Percentiles rank a stretch among this genome's conserved stretches.
phyloP scores from a whole-genome alignment of 2,113 vertebrate species.

The Lophura nycthemera region DNA sequence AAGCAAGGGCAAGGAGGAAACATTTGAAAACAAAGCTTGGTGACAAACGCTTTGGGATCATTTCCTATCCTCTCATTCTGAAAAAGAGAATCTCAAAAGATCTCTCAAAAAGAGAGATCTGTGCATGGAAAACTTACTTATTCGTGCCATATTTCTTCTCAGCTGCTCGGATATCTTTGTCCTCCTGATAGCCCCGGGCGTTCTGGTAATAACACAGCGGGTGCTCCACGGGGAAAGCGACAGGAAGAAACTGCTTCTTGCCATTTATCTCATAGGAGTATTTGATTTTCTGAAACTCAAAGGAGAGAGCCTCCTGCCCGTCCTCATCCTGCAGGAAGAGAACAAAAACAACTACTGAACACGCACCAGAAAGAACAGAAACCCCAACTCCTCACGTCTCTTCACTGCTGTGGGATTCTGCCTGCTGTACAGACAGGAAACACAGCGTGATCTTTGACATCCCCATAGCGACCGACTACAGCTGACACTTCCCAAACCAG shows the following conservation, averaged over 20 bases:
- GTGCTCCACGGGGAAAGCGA: slow-evolving; percentile 86
- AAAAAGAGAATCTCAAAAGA: too few relatives aligned
- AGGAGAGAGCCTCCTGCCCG: slow-evolving; percentile 82
- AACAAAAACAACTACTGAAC: neutral
- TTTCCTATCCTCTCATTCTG: neutral
- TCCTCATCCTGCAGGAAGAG: slow-evolving; percentile 81
- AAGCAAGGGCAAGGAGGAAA: neutral
- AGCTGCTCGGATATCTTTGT: slow-evolving; percentile 85
- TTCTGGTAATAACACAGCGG: slow-evolving; percentile 87
- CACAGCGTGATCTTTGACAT: fast-evolving
- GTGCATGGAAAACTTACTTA: slow-evolving; percentile 63
- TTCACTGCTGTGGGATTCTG: fast-evolving
- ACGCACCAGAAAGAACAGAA: neutral
- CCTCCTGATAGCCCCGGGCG: slow-evolving; percentile 91
- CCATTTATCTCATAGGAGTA: slow-evolving; percentile 85
- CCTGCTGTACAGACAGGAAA: fast-evolving
- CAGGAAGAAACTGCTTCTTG: slow-evolving; percentile 86
- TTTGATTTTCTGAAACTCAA: slow-evolving; percentile 97
- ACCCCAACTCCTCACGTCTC: fast-evolving
- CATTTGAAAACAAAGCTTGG: neutral
- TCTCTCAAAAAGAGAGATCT: neutral
- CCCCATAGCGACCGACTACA: fast-evolving
- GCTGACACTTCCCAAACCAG: too few relatives aligned
- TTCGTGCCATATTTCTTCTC: slow-evolving; percentile 91
- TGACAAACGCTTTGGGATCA: fast-evolving